Base-by-base conservation (phyloP, 2,797 vertebrate genomes). In the Geotrypetes seraphini region DNA sequence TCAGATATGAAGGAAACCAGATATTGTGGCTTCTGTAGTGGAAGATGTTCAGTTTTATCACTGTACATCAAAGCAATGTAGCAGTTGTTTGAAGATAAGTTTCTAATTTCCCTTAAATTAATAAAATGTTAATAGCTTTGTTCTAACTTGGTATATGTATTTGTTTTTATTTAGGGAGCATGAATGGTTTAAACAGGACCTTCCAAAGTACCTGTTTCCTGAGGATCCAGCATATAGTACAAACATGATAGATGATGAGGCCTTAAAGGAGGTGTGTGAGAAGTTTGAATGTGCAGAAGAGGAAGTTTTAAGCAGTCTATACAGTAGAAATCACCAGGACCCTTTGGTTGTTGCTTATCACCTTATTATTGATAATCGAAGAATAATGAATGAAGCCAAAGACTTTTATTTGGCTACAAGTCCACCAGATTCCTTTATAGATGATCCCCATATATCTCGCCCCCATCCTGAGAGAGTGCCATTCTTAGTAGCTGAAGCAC, bases 301-400 rank as follows among this genome's bases (percentile, higher is more conserved):
- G 46, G 96, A 99, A 63, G 92, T 98, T 30, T 78, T 99, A 19
- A 71, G 86, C 53, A 96, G 92, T 62, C 80, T 99, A 10, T 99
- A 99, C 48, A 92, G 84, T 36, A 84, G 75, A 36, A 96, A 97
- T 57, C 92, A 96, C 59, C 94, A 99, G 73, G 96, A 99, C 53
- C 96, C 94, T 1, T 53, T 99, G 53, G 92, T 81, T 0, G 95
- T 99, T 7, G 96, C 94, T 45, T 99, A 97, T 69, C 96, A 97
- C 57, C 90, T 99, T 46, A 98, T 99, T 63, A 97, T 99, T 57
- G 96, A 99, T 83, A 99, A 99, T 42, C 88, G 95, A 6, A 90
- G 95, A 66, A 99, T 97, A 78, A 97, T 99, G 96, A 95, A 76
- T 0, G 93, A 99, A 65, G 96, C 96, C 44, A 97, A 97, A 80